These are phyloP conservation scores for Brenthis daphne DNA, from an alignment of 2,888 invertebrate species.

Conservation along the genomic window DNA sequence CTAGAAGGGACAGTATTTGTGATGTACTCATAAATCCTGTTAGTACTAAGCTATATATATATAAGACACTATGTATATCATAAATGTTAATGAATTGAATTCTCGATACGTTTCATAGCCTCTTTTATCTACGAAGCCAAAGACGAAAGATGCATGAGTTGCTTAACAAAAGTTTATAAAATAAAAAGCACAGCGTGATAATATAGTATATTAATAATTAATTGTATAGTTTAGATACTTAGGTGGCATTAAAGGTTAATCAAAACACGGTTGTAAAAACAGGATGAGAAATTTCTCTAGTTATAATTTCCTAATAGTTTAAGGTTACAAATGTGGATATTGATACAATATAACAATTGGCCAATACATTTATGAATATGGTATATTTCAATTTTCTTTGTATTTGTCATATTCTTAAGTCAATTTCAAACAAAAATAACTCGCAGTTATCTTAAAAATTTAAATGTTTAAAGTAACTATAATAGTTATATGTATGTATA, in stretches of 20 bases:
- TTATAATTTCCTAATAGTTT: slow-evolving; percentile 10
- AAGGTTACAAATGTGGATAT: slow-evolving; percentile 13
- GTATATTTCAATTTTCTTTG: background rate
- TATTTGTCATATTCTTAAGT: too few species aligned
- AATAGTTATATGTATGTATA: too few species aligned
- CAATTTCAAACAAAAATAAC: too few species aligned
- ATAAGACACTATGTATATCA: slow-evolving; percentile 12
- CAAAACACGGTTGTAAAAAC: slow-evolving; percentile 18
- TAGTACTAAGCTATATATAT: slow-evolving; percentile 3
- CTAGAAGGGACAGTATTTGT: slow-evolving; percentile 16
- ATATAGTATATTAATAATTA: slow-evolving; percentile 18
- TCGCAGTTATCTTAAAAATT: too few species aligned
- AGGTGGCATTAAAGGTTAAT: slow-evolving; percentile 15
- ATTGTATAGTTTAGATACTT: slow-evolving; percentile 12
- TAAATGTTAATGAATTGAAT: slow-evolving; percentile 9
- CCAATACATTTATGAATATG: background rate
- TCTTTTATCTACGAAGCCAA: background rate
- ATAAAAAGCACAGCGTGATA: slow-evolving; percentile 34
- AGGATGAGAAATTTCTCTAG: slow-evolving; percentile 3
- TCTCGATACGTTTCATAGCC: slow-evolving; percentile 1
- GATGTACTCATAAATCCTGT: slow-evolving; percentile 14
- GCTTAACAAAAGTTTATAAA: slow-evolving; percentile 24
- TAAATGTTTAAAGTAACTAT: too few species aligned
- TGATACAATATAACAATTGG: slow-evolving; percentile 3
- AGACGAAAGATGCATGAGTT: slow-evolving; percentile 16